Evolutionary conservation across 23 tunicate genomes (phyloP), one percentile per base, ranked within the genome.

Genomic region (Ascidia mentula): DNA sequence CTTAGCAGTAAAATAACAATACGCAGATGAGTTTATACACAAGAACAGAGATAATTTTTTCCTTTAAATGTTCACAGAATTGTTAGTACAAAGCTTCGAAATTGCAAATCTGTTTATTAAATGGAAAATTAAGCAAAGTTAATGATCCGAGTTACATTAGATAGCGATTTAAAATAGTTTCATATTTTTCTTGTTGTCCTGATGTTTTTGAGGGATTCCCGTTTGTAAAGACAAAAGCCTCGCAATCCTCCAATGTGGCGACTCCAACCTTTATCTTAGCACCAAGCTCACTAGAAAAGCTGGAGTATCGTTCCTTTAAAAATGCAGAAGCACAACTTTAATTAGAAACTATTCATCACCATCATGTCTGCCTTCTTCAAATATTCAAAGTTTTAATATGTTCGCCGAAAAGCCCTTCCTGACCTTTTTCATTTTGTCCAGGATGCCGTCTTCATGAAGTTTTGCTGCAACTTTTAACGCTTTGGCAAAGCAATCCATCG

Each of bases 401-500:
- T n/a, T n/a, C n/a, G n/a, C n/a, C n/a, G n/a, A n/a, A n/a, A n/a
- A n/a, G n/a, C n/a, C 36, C 18, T 4, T 3, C 18, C 37, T 30
- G 6, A 93, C 98, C 80, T 76, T 46, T 45, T 78, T 84, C 86
- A 90, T 85, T 60, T 80, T 71, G 38, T 84, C 93, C 60, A 93
- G 53, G 33, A 93, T 59, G 26, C 98, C 98, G 6, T 84, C 98
- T 83, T 82, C 61, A 22, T 72, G 80, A 6, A 93, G 84, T 37
- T 80, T 84, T 34, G 89, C 94, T 2, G 98, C 98, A 20, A 88
- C 72, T 28, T 89, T 45, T 9, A 93, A 79, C 9, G 89, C 98
- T 35, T 86, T 91, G 6, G 98, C 98, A 75, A 93, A 93, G 77
- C 93, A 88, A 77, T 93, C 98, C 98, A 93, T 93, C 18, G 93